phyloP scores from a whole-genome alignment of 2,797 vertebrate species.

The Bradypus variegatus region DNA sequence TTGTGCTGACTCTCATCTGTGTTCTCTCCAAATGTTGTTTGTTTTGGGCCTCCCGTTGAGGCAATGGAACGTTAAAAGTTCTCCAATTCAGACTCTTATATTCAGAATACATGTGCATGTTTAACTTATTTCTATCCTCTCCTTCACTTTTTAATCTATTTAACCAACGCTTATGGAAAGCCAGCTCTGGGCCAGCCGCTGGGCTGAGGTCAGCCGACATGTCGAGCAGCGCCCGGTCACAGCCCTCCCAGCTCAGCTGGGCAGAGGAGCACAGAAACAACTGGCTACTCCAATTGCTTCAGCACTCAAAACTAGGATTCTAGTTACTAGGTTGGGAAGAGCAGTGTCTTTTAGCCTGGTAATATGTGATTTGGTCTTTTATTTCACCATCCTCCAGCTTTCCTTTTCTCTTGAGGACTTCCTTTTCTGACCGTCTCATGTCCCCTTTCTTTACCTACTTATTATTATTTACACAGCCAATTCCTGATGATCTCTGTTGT shows the following conservation, averaged over 20 bases:
- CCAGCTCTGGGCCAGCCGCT: not conserved
- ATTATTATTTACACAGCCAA: slow-evolving; percentile 11
- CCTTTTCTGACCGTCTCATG: not conserved
- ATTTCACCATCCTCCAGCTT: not conserved
- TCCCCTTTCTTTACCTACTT: not conserved
- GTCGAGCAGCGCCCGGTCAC: not conserved
- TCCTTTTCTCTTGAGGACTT: not conserved
- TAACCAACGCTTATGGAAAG: not conserved
- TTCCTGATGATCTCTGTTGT: slow-evolving; percentile 4
- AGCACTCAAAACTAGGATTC: not conserved
- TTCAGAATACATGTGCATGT: not conserved
- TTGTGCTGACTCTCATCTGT: not conserved
- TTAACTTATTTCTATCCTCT: not conserved
- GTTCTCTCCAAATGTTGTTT: not conserved
- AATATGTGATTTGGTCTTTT: not conserved
- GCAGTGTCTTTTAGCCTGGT: not conserved
- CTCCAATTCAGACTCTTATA: not conserved
- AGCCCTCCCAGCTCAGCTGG: not conserved
- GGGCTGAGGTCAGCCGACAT: not conserved
- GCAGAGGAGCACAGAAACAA: not conserved
- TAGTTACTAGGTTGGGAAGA: not conserved
- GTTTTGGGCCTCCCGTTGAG: not conserved
- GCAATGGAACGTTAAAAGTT: not conserved
- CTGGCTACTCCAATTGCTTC: not conserved
- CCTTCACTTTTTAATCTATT: not conserved